phyloP scores from a whole-genome alignment of 37 sponge, comb jelly and placozoan genomes.

The Trichoplax adhaerens region DNA sequence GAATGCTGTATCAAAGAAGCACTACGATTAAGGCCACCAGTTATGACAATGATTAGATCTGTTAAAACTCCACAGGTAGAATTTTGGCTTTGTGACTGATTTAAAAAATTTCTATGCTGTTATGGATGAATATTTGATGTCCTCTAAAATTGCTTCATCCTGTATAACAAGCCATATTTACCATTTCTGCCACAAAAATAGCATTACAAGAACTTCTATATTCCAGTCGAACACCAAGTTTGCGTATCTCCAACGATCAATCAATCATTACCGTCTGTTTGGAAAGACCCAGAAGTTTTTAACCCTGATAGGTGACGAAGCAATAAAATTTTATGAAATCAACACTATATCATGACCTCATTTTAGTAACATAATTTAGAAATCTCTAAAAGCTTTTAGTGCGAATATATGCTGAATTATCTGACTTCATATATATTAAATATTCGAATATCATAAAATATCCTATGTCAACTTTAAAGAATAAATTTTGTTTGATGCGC shows the following conservation, averaged over 20 bases:
- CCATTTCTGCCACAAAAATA: neutral
- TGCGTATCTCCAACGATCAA: conserved; percentile 83
- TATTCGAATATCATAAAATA: no score
- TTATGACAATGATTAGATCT: conserved; percentile 83
- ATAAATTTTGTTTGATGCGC: no score
- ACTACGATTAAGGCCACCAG: conserved; percentile 66
- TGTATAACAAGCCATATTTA: no score
- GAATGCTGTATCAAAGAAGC: conserved; percentile 68
- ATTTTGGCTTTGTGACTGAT: neutral
- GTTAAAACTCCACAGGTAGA: conserved; percentile 49
- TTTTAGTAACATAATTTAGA: no score
- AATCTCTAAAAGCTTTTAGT: no score
- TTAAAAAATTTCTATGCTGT: neutral
- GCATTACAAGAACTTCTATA: conserved; percentile 27
- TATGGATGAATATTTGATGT: no score
- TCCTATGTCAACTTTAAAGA: no score
- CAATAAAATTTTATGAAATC: no score
- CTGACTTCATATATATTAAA: no score
- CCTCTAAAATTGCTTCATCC: no score
- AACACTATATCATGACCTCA: no score
- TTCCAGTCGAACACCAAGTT: conserved; percentile 70
- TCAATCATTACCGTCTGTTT: conserved; percentile 33
- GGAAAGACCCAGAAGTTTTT: conserved; percentile 38
- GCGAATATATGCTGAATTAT: no score
- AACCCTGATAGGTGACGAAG: conserved; percentile 48